phyloP scores from a whole-genome alignment of 2,113 vertebrate genomes.

The Prionailurus bengalensis region DNA sequence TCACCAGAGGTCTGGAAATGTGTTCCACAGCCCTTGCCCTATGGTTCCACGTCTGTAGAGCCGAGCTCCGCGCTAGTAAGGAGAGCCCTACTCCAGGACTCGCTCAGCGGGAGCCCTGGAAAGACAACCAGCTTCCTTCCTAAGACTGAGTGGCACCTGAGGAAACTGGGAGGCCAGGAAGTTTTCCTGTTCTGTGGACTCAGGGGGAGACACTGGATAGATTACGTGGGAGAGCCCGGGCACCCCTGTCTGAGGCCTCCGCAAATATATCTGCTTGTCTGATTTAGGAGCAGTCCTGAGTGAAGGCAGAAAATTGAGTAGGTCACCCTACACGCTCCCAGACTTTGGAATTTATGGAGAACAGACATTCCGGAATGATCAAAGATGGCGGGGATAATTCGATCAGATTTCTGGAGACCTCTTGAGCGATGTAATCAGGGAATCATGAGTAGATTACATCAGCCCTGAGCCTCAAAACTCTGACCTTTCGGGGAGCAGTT shows the following conservation, averaged over 20 bases:
- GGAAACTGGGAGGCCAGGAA: fast-evolving
- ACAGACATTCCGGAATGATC: neutral
- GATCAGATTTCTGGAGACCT: neutral
- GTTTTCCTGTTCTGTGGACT: neutral
- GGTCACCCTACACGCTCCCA: neutral
- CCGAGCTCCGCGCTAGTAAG: no score
- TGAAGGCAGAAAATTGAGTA: neutral
- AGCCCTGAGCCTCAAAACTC: fast-evolving
- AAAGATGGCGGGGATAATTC: fast-evolving
- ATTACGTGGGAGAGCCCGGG: neutral
- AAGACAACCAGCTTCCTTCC: neutral
- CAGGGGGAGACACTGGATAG: fast-evolving
- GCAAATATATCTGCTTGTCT: fast-evolving
- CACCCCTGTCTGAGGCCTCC: no score
- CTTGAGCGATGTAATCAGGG: fast-evolving
- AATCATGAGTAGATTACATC: fast-evolving
- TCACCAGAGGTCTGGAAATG: fast-evolving
- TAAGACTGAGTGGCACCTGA: neutral
- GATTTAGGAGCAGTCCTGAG: neutral
- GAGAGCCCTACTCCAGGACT: no score
- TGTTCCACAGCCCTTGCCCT: fast-evolving
- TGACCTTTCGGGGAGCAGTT: fast-evolving
- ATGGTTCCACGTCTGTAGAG: neutral
- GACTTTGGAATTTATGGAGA: neutral
- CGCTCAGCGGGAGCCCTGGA: neutral